Base-by-base conservation (phyloP, 2,888 invertebrate genomes). In the Aleiodes testaceus region DNA sequence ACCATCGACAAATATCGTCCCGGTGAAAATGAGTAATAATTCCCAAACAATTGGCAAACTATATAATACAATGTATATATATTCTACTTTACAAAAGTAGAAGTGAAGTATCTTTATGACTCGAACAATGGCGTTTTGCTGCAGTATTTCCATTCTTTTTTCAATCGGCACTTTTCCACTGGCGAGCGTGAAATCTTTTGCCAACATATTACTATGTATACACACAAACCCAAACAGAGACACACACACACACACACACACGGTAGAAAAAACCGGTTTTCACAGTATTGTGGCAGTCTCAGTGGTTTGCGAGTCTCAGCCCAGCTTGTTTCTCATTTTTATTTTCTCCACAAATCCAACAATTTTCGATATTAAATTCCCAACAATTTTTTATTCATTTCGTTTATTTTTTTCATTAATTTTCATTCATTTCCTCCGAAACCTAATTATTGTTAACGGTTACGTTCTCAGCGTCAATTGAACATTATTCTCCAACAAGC, bases 111-210 rank as follows among this genome's bases (percentile, higher is more conserved):
- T 67, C 73, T 74, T 72, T 72, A 74, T 72, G 74, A 73, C 75
- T 74, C 70, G 63, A 47, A 64, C 70, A 75, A 74, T 69, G 71
- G 65, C 64, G 74, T 53, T 22, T 53, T 53, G 73, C 69, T 61
- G 65, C 18, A 70, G 70, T 55, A 70, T 66, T 72, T 74, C 73
- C 72, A 68, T 77, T 74, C 74, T 69, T 74, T 74, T 66, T 72
- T 65, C 65, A 36, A 59, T 18, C 63, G 52, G 44, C 77, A 74
- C 66, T 77, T 77, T 77, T 77, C 74, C 75, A 66, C 61, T 49
- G 72, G 74, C 64, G 74, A 77, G 72, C 77, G 75, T 77, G 74
- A 77, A 77, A 77, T 77, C 74, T 71, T 70, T 69, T 63, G 42
- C 59, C 59, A 59, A 59, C 59, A 59, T 59, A 59, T 59, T 59